Evolutionary conservation across 2,888 invertebrate genomes (phyloP).

Genomic region (Parthenolecanium corni): DNA sequence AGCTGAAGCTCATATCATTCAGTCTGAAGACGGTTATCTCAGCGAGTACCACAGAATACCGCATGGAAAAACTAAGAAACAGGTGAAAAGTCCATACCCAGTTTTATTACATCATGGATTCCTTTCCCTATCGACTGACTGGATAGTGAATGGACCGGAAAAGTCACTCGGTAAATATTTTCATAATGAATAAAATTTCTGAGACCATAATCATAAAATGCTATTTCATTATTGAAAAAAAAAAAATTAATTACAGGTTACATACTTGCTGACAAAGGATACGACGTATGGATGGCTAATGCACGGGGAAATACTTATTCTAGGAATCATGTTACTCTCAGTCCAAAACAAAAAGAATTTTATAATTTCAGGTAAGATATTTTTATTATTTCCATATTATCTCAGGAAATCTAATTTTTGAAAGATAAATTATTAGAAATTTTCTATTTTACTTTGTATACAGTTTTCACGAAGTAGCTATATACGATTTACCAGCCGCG

Average conservation of each 20-base stretch:
- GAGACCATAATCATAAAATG: too few relatives aligned
- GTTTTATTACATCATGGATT: conserved; percentile 50
- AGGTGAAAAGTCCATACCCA: conserved; percentile 33
- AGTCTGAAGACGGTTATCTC: conserved; percentile 50
- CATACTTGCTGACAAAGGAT: conserved; percentile 54
- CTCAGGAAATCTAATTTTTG: background rate
- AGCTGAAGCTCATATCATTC: conserved; percentile 42
- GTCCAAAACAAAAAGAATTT: conserved; percentile 46
- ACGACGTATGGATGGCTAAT: conserved; percentile 75
- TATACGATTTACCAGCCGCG: conserved; percentile 73
- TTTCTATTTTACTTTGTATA: background rate
- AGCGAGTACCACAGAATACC: conserved; percentile 52
- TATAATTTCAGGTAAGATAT: conserved; percentile 51
- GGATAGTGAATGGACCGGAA: conserved; percentile 55
- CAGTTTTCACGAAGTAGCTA: conserved; percentile 82
- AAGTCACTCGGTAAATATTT: conserved; percentile 47
- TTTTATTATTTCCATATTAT: background rate
- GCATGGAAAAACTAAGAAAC: conserved; percentile 37
- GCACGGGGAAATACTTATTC: conserved; percentile 69
- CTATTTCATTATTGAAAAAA: background rate
- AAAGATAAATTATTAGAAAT: background rate
- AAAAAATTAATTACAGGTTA: conserved; percentile 42
- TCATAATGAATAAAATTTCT: background rate
- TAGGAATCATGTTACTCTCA: conserved; percentile 45
- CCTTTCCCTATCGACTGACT: conserved; percentile 54